These are phyloP conservation scores for Maniola jurtina DNA, from an alignment of 1,140 invertebrate species.

Conservation along the genomic window DNA sequence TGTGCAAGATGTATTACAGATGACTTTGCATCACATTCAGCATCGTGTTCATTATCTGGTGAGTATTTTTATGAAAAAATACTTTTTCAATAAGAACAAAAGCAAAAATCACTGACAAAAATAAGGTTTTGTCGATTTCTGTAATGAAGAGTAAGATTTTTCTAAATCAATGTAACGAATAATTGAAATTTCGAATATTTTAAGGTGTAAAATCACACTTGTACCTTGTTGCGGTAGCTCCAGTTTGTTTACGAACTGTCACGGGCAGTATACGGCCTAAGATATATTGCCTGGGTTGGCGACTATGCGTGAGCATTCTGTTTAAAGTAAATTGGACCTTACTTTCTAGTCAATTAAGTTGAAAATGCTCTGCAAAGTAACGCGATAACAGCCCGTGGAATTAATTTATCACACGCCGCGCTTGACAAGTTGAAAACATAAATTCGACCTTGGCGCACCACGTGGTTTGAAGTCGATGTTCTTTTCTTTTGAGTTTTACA, in stretches of 20 bases:
- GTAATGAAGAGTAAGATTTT: conserved; percentile 12
- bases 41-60: conserved; percentile 63
- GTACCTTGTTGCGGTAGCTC: conserved; percentile 74
- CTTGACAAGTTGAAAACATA: conserved; percentile 79
- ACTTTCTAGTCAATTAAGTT: conserved; percentile 29
- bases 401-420: conserved; percentile 79
- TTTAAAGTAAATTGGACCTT: conserved; percentile 47
- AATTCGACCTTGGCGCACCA: conserved; percentile 78
- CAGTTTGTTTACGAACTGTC: conserved; percentile 79
- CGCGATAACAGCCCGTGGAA: conserved; percentile 74
- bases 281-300: conserved; percentile 79
- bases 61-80: conserved; percentile 37
- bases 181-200: conserved; percentile 1
- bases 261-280: conserved; percentile 77
- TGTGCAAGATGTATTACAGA: conserved; percentile 76
- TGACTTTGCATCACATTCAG: conserved; percentile 63
- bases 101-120: conserved; percentile 10
- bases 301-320: conserved; percentile 69
- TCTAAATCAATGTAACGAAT: conserved; percentile 3
- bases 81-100: not conserved
- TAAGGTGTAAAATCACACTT: conserved; percentile 18
- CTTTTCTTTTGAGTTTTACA: conserved; percentile 43
- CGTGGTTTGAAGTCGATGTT: conserved; percentile 65
- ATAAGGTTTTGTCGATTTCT: conserved; percentile 17
- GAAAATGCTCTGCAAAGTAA: conserved; percentile 26